Base-by-base conservation (phyloP, 2,888 invertebrate genomes). In the Acanthococcus lagerstroemiae region DNA sequence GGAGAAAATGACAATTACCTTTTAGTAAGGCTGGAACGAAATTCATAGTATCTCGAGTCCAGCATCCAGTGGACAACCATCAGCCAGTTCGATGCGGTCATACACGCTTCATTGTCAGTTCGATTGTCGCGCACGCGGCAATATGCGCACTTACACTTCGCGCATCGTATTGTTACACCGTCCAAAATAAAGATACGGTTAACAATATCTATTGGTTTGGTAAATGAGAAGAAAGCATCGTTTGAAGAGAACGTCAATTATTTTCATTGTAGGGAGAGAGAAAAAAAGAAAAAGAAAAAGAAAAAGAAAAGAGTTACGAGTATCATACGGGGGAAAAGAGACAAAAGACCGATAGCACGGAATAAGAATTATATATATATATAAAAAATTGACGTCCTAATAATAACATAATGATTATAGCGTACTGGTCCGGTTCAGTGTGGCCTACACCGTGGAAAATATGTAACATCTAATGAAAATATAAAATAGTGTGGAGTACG, bases 1-100 rank as follows among this genome's bases (percentile, higher is more conserved):
- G 27, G 63, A 58, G 63, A 68, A 68, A 68, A 68, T 67, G 68
- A 67, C 68, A 68, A 68, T 68, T 68, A 65, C 46, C 55, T 63
- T 48, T n/a, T 37, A n/a, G n/a, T 9, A 45, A 25, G 45, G 24
- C 50, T 50, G 48, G 27, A 30, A 61, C 61, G 61, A 50, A 61
- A 50, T 61, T 22, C 61, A 19, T 30, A 24, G 26, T 61, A 26
- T 50, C 25, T 22, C 60, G 30, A 19, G 12, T 9, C 17, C 48
- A 48, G 46, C 48, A 15, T n/a, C 26, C 26, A 26, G 26, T 48
- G 46, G 45, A 30, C 50, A 61, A 26, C 30, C 48, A 61, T 48
- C 61, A 61, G 50, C 61, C 61, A 19, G 61, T 61, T 61, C 61
- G 61, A 52, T 50, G 61, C 61, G 61, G 61, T 61, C 61, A 61